Percentiles rank a stretch among this genome's conserved stretches.
These are phyloP conservation scores for Athalia cordata DNA, from an alignment of 2,888 invertebrate species.

Conservation along the genomic window DNA sequence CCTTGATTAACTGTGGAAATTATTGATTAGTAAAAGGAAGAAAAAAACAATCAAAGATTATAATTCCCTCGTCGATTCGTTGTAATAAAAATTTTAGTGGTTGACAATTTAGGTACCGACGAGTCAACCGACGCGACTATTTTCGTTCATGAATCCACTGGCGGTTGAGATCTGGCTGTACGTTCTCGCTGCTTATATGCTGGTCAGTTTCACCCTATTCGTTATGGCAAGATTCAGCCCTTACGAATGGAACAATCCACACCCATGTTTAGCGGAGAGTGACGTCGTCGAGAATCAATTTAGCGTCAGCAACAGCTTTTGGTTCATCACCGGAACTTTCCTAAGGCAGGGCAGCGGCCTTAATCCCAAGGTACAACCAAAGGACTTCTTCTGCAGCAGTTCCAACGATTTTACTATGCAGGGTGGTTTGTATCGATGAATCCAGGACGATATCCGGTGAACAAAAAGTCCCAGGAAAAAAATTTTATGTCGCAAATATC, in stretches of 20 bases:
- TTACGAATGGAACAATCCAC: conserved; percentile 93
- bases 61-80: conserved; percentile 53
- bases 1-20: not conserved
- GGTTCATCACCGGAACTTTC: conserved; percentile 93
- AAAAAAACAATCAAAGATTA: not conserved
- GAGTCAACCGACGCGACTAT: conserved; percentile 89
- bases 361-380: conserved; percentile 84
- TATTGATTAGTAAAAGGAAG: not conserved
- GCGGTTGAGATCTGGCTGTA: conserved; percentile 98
- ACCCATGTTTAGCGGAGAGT: conserved; percentile 87
- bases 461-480: no score
- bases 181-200: conserved; percentile 93
- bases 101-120: conserved; percentile 83
- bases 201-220: conserved; percentile 95
- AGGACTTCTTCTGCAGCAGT: conserved; percentile 56
- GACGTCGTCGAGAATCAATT: conserved; percentile 97
- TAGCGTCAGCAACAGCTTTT: conserved; percentile 93
- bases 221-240: conserved; percentile 98
- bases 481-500: no score
- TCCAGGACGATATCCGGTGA: not conserved
- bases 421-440: not conserved
- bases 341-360: conserved; percentile 90
- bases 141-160: conserved; percentile 97
- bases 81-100: conserved; percentile 68
- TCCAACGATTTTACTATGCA: conserved; percentile 37